Base-by-base conservation (phyloP, 1,140 invertebrate species). In the Camponotus pennsylvanicus region DNA sequence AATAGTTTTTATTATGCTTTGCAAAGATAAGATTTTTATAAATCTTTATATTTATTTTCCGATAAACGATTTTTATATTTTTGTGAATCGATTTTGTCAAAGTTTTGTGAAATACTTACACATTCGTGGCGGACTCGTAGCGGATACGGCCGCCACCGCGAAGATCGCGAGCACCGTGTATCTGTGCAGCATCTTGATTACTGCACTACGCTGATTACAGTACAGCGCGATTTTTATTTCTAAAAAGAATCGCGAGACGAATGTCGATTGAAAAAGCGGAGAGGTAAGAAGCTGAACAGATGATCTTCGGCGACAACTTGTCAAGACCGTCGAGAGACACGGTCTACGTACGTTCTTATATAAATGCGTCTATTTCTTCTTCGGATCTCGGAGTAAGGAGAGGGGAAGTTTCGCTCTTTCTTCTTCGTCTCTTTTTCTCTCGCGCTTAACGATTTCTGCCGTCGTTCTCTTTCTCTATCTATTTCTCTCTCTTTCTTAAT, bases 101-200 rank as follows among this genome's bases (percentile, higher is more conserved):
- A 75, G 27, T 34, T 6, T 3, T 0, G 59, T 21, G 13, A n/a
- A 21, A 13, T 87, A 89, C 88, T 90, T 82, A 90, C 89, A 89
- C 6, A 90, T 27, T 59, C 57, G 75, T n/a, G 37, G 75, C 7
- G 21, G 27, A 57, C 34, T 3, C 3, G 49, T 11, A 3, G n/a
- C 40, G 18, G 57, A 59, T 9, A 34, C 73, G 7, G 15, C 64
- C 18, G 52, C 27, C 59, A 67, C 27, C 63, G 57, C 37, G 55
- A 76, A 3, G 6, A 63, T 18, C 8, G 8, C 66, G 27, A 89
- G 27, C 18, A 83, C 11, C 55, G 40, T 13, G 55, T 37, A 83
- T 75, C 18, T 42, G 87, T 1, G 21, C 18, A 27, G 55, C 49
- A 83, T 83, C 57, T 75, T 83, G 40, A 34, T 66, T 9, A n/a